phyloP scores from a whole-genome alignment of 2,888 invertebrate species.

The Stenodema calcarata region DNA sequence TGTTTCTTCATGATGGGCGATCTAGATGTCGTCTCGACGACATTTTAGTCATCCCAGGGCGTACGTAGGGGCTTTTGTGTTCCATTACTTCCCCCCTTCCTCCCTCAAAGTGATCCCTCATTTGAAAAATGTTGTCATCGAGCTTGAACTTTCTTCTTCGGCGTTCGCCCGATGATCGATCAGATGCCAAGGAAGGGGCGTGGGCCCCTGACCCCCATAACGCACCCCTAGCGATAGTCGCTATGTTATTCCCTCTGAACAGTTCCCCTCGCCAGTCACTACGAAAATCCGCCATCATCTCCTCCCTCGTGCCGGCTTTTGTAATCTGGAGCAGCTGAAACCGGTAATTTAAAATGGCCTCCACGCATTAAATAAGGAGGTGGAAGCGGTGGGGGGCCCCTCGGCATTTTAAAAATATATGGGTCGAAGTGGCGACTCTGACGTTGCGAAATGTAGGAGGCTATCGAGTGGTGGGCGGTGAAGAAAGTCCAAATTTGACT shows the following conservation, averaged over 20 bases:
- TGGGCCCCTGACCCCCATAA: conserved; percentile 13
- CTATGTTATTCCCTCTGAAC: not conserved
- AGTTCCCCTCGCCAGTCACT: not conserved
- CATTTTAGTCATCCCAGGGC: too few relatives aligned
- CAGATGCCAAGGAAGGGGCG: not conserved
- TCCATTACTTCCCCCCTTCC: too few relatives aligned
- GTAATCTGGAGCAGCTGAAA: conserved; percentile 45
- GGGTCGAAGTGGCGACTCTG: not conserved
- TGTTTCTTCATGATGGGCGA: too few relatives aligned
- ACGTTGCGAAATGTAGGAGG: not conserved
- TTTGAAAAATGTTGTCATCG: not conserved
- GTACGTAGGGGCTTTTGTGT: too few relatives aligned
- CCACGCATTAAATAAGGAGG: conserved; percentile 15
- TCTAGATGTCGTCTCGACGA: too few relatives aligned
- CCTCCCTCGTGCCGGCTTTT: conserved; percentile 19
- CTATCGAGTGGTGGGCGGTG: not conserved
- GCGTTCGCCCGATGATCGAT: not conserved
- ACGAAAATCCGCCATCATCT: conserved; percentile 26
- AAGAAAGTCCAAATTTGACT: not conserved
- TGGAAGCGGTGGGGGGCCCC: not conserved
- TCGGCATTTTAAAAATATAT: conserved; percentile 14
- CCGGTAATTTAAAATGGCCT: conserved; percentile 48
- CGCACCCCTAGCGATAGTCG: not conserved
- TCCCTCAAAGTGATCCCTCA: too few relatives aligned
- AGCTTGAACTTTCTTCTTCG: not conserved